A percentile compares a stretch with the other conserved stretches of the same genome.
Evolutionary conservation across 53 echinoderm and acorn worm genomes (phyloP).

Genomic region (Astropecten irregularis): DNA sequence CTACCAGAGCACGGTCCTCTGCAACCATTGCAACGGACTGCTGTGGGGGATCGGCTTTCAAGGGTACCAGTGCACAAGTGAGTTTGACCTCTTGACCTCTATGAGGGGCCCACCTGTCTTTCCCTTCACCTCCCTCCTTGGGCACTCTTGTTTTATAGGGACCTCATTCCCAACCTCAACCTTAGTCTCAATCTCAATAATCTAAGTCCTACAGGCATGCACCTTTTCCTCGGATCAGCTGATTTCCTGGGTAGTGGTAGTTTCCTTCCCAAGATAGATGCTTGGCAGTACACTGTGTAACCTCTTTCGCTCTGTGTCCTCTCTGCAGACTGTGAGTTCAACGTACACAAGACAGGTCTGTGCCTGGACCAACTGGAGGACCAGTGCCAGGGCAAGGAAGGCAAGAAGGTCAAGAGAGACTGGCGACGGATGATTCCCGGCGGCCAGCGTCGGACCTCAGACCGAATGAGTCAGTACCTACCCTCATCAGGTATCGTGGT

Average conservation of each 20-base stretch:
- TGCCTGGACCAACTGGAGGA: slow-evolving; percentile 73
- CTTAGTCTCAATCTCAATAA: no score
- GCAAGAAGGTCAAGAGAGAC: slow-evolving; percentile 53
- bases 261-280: no score
- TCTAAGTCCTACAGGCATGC: no score
- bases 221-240: no score
- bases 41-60: slow-evolving; percentile 94
- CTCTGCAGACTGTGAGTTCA: slow-evolving; percentile 92
- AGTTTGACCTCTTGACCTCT: no score
- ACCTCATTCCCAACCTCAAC: no score
- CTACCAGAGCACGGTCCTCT: slow-evolving; percentile 74
- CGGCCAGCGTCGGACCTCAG: slow-evolving; percentile 32
- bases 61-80: slow-evolving; percentile 87
- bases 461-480: slow-evolving; percentile 54
- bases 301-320: no score
- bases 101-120: no score
- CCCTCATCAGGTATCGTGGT: slow-evolving; percentile 47
- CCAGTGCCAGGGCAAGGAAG: slow-evolving; percentile 61
- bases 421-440: slow-evolving; percentile 52
- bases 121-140: no score
- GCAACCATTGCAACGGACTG: slow-evolving; percentile 77
- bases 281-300: no score
- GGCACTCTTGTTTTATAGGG: no score
- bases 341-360: slow-evolving; percentile 71
- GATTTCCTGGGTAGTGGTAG: no score